Evolutionary conservation across 2,888 invertebrate genomes (phyloP), one percentile per base, ranked within the genome.

Genomic region (Lissonota sp.): DNA sequence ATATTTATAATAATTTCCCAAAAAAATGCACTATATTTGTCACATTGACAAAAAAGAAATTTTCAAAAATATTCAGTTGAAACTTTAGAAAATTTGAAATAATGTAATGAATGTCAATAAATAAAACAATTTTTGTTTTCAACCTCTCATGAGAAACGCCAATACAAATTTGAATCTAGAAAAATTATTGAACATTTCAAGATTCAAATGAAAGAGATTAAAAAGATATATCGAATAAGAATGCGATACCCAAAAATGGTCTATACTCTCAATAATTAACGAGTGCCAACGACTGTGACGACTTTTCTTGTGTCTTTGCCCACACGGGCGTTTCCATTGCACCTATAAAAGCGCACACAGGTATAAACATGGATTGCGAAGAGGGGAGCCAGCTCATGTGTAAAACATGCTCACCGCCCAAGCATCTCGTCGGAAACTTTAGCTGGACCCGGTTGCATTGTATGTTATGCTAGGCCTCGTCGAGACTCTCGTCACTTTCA

Each of bases 401-500:
- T 62, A 60, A 63, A 10, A 16, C 42, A 37, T 42, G 58, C 42
- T 49, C 60, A 62, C 46, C 55, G 72, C 57, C 12, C 39, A 67
- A 51, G 69, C 60, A 74, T 73, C 70, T 79, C 67, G 73, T 58
- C 55, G 26, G 44, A 57, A 26, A 78, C 60, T 70, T 42, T 51
- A 64, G 73, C 73, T 81, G 77, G 79, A 81, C 70, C 72, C 42
- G 51, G 26, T 49, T 69, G 73, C 69, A 69, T 78, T 70, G 63
- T 79, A 66, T 62, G 12, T 57, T 67, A 67, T 39, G 71, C 44
- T 67, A 6, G 8, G 70, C 63, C 77, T 72, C 73, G 78, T 73
- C 74, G 55, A 37, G 71, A 26, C 1, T 75, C 79, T 83, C 83
- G 83, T 87, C 87, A 88, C 88, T 89, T 89, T 88, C 88, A 88